Evolutionary conservation across 53 echinoderm and acorn worm genomes (phyloP).

Genomic region (Luidia sarsii): DNA sequence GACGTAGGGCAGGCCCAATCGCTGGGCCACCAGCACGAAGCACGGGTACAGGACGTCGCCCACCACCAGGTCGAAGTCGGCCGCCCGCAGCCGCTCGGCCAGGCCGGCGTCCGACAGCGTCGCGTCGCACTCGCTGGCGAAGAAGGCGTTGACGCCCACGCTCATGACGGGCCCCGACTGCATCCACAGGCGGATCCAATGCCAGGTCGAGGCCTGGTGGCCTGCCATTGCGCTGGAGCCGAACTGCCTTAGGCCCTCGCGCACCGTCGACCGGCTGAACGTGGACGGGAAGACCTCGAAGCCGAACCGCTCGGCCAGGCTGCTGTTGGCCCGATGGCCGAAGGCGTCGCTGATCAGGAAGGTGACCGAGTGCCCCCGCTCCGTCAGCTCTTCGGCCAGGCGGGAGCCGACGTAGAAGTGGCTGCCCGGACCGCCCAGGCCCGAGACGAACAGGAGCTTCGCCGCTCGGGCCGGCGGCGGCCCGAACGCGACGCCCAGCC

Average conservation of each 20-base stretch:
- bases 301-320: conserved; percentile 49
- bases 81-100: conserved; percentile 29
- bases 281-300: conserved; percentile 64
- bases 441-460: conserved; percentile 26
- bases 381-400: conserved; percentile 61
- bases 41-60: conserved; percentile 73
- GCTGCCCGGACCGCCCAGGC: conserved; percentile 61
- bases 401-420: conserved; percentile 57
- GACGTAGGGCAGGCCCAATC: conserved; percentile 50
- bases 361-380: conserved; percentile 68
- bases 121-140: conserved; percentile 51
- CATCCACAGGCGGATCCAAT: conserved; percentile 30
- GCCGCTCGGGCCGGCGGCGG: background rate
- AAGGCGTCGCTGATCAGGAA: conserved; percentile 75
- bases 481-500: background rate
- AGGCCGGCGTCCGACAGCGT: conserved; percentile 51
- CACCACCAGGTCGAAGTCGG: conserved; percentile 61
- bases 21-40: conserved; percentile 53
- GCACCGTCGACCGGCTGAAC: background rate
- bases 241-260: background rate
- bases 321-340: conserved; percentile 43
- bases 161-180: background rate
- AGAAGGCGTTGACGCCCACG: conserved; percentile 17
- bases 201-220: conserved; percentile 35
- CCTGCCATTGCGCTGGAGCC: conserved; percentile 3